Conservation (phyloP, 2,113 vertebrate genomes). For the Cranoglanis bouderius region DNA sequence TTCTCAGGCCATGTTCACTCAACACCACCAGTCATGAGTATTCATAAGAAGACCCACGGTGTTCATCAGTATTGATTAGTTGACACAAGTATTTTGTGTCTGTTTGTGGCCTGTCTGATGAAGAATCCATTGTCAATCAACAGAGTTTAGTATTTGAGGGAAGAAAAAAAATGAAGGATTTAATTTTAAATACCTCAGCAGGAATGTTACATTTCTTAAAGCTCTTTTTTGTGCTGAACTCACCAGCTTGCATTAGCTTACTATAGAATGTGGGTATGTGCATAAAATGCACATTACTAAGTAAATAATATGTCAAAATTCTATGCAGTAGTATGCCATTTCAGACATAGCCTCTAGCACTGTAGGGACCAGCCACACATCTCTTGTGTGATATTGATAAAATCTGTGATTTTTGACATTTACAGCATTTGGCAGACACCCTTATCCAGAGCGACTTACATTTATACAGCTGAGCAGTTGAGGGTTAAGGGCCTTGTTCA, state of each 20-base stretch:
- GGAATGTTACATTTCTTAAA: not conserved
- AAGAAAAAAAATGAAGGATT: not conserved
- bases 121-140: not conserved
- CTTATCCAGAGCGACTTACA: too few species aligned
- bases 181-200: not conserved
- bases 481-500: too few species aligned
- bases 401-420: not conserved
- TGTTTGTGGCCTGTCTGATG: not conserved
- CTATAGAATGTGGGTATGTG: not conserved
- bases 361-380: not conserved
- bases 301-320: not conserved
- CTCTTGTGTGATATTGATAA: not conserved
- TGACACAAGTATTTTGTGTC: constrained; percentile 3
- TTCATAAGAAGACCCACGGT: constrained; percentile 3
- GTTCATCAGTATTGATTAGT: constrained; percentile 3
- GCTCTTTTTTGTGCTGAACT: not conserved
- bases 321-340: not conserved
- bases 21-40: not conserved
- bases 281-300: not conserved
- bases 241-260: not conserved
- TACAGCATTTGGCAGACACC: too few species aligned
- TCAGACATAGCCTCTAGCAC: not conserved
- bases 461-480: too few species aligned
- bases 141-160: not conserved
- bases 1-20: not conserved